These are phyloP conservation scores for Pseudorectes ferrugineus DNA, from an alignment of 2,113 vertebrate species.

Conservation along the genomic window DNA sequence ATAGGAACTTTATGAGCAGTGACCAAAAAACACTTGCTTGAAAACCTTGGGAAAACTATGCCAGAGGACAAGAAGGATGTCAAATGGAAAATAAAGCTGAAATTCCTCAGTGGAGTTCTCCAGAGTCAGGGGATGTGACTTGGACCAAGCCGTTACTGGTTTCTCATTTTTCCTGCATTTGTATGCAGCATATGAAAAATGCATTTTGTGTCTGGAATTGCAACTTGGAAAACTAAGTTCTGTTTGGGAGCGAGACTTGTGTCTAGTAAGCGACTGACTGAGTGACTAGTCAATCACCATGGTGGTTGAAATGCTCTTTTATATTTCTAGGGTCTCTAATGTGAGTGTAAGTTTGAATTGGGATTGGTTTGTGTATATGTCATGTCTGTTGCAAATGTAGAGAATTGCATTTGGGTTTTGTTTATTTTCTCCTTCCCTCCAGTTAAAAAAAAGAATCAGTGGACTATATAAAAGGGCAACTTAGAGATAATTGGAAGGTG, in stretches of 20 bases:
- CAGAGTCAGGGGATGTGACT: background rate
- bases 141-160: background rate
- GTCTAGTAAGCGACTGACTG: background rate
- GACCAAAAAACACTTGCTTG: background rate
- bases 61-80: background rate
- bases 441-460: background rate
- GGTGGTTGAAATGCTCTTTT: background rate
- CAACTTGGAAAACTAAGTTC: background rate
- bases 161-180: background rate
- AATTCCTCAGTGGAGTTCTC: background rate
- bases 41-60: background rate
- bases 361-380: background rate
- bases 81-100: background rate
- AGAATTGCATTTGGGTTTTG: background rate
- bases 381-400: background rate
- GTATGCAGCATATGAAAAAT: background rate
- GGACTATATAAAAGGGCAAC: background rate
- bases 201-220: background rate
- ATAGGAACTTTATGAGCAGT: background rate
- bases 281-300: background rate
- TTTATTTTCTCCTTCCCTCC: background rate
- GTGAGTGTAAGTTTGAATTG: background rate
- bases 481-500: background rate
- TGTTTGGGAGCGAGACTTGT: background rate
- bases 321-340: background rate